Percentiles rank a stretch among this genome's conserved stretches.
phyloP scores from a whole-genome alignment of 2,888 invertebrate species.

The Bombylius major region DNA sequence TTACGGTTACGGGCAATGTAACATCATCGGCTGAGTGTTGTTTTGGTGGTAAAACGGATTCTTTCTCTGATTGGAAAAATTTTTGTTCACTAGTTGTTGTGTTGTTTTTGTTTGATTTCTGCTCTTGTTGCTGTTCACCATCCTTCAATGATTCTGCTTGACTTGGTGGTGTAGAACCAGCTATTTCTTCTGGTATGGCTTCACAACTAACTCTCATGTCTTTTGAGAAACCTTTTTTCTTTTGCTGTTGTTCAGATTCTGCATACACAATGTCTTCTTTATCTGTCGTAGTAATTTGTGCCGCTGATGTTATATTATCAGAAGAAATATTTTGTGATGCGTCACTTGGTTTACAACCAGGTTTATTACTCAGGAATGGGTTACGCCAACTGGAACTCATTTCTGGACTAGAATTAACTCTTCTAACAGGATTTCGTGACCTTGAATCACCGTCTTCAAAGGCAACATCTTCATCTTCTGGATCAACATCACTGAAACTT shows the following conservation, averaged over 20 bases:
- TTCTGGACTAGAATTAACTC: conserved; percentile 85
- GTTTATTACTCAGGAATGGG: conserved; percentile 41
- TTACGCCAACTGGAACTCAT: conserved; percentile 82
- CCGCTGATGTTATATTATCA: background rate
- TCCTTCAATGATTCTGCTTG: conserved; percentile 32
- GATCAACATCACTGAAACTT: conserved; percentile 34
- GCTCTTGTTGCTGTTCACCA: background rate
- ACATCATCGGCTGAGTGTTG: conserved; percentile 36
- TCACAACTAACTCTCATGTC: conserved; percentile 79
- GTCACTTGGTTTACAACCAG: conserved; percentile 22
- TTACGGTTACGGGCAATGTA: conserved; percentile 19
- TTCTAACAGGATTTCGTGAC: conserved; percentile 68
- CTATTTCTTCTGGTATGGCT: conserved; percentile 82
- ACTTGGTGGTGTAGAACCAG: conserved; percentile 58
- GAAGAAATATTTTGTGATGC: conserved; percentile 24
- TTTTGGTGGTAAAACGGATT: conserved; percentile 26
- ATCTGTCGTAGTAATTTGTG: background rate
- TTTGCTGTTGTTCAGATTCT: conserved; percentile 20
- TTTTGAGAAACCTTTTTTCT: conserved; percentile 52
- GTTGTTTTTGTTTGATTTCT: conserved; percentile 28
- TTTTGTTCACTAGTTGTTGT: conserved; percentile 32
- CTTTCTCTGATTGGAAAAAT: conserved; percentile 6
- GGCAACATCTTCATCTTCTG: conserved; percentile 39
- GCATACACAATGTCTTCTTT: conserved; percentile 12
- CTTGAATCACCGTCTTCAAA: conserved; percentile 37